Evolutionary conservation across 2,113 vertebrate genomes (phyloP), one percentile per base, ranked within the genome.

Genomic region (Capreolus pygargus): DNA sequence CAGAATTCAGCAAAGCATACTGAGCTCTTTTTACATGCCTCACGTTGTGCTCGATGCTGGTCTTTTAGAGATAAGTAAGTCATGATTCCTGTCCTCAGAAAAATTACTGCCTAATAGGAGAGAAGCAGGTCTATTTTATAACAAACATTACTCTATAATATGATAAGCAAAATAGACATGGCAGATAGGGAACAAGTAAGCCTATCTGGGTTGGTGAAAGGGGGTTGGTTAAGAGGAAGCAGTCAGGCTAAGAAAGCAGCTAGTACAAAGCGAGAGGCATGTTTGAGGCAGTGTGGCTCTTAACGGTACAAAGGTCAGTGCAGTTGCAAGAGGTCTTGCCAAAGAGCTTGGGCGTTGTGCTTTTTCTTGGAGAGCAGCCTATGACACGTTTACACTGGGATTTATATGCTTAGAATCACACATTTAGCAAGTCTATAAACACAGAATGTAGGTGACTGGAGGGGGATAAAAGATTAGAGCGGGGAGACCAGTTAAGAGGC

Each of bases 401-500:
- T 96, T 95, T 81, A 27, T 39, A 2, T 57, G 58, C 57, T 27
- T 85, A 76, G 30, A n/a, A 30, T 64, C 76, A 55, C 23, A 23
- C 64, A 83, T 23, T 39, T 39, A 95, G 64, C 36, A 79, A 89
- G 64, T 47, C n/a, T 64, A 47, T 70, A 89, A 39, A 39, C 76
- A 23, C n/a, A 79, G 23, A 12, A 7, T 89, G 28, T 91, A 83
- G 85, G 86, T 96, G 57, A 91, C 88, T 30, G 25, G 58, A 64
- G 50, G 17, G 39, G n/a, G 25, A 13, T 27, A 45, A 19, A 86
- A 33, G 52, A 98, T 97, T 95, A 96, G 61, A 90, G 52, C 23
- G 14, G 58, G 30, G 17, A 94, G 30, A 43, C 61, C 43, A 47
- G 47, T n/a, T 97, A 97, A 97, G 93, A 97, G 89, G 96, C 95